Evolutionary conservation across 2,888 invertebrate species (phyloP).

Genomic region (Agriopis marginaria): DNA sequence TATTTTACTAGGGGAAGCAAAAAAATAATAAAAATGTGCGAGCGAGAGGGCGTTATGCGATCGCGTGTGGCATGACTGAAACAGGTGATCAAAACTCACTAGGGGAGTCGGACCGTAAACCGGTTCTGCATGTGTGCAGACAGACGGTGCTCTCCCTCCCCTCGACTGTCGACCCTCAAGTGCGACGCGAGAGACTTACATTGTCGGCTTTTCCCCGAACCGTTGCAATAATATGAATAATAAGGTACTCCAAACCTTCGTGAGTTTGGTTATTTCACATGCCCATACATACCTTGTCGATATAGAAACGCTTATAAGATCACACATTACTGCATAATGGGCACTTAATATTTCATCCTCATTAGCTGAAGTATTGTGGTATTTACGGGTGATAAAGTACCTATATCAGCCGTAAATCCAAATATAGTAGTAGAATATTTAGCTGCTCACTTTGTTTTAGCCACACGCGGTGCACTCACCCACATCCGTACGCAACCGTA

Average conservation of each 20-base stretch:
- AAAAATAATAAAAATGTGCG: conserved; percentile 83
- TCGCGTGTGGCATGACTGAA: conserved; percentile 77
- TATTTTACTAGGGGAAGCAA: conserved; percentile 83
- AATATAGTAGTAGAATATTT: background rate
- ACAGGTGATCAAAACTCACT: conserved; percentile 72
- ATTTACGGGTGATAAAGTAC: background rate
- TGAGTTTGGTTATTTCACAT: conserved; percentile 8
- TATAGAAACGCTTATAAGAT: background rate
- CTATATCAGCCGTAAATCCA: conserved; percentile 2
- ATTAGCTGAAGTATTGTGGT: conserved; percentile 28
- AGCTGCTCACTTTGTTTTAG: conserved; percentile 54
- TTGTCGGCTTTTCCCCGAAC: conserved; percentile 78
- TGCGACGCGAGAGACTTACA: conserved; percentile 76
- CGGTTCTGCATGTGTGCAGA: conserved; percentile 85
- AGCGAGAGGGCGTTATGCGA: conserved; percentile 74
- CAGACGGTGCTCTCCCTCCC: conserved; percentile 77
- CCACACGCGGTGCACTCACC: conserved; percentile 81
- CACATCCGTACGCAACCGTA: conserved; percentile 76
- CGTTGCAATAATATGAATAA: conserved; percentile 77
- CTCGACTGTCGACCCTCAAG: conserved; percentile 80
- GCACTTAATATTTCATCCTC: conserved; percentile 10
- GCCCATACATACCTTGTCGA: conserved; percentile 4
- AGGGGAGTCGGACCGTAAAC: conserved; percentile 82
- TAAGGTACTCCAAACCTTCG: conserved; percentile 46
- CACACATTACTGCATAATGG: background rate